These are phyloP conservation scores for Cotesia typhae DNA, from an alignment of 1,140 invertebrate species.

Conservation along the genomic window DNA sequence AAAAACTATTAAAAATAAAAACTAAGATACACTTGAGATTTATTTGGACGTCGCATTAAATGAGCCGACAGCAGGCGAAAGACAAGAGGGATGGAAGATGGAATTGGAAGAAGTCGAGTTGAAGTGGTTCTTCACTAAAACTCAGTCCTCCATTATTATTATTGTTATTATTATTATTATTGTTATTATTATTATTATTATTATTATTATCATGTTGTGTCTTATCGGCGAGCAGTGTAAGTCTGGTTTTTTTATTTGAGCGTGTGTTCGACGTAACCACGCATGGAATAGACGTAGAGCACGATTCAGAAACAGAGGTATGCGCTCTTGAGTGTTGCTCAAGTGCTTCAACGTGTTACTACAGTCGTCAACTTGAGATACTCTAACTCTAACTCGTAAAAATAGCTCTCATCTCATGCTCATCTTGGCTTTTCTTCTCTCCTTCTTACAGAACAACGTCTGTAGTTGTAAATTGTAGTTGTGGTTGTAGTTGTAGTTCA, in stretches of 20 bases:
- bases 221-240: no score
- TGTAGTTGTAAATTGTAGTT: no score
- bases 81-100: neutral
- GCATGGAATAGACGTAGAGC: slow-evolving; percentile 48
- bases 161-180: no score
- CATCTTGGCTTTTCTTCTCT: no score
- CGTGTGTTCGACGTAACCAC: slow-evolving; percentile 26
- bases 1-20: slow-evolving; percentile 2
- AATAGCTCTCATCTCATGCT: slow-evolving; percentile 54
- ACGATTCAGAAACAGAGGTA: slow-evolving; percentile 50
- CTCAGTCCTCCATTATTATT: no score
- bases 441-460: no score
- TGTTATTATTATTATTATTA: no score
- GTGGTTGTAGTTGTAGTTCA: slow-evolving; percentile 25
- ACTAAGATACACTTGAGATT: slow-evolving; percentile 13
- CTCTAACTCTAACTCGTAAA: slow-evolving; percentile 50
- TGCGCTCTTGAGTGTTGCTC: slow-evolving; percentile 64
- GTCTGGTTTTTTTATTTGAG: neutral
- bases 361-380: slow-evolving; percentile 58
- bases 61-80: neutral
- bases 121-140: slow-evolving; percentile 6
- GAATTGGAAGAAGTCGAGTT: slow-evolving; percentile 3
- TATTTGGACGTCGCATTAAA: slow-evolving; percentile 4
- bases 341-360: slow-evolving; percentile 65
- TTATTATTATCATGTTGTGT: no score